Conservation (phyloP, 2,113 vertebrate genomes). For the Cyanoramphus novaezelandiae region DNA sequence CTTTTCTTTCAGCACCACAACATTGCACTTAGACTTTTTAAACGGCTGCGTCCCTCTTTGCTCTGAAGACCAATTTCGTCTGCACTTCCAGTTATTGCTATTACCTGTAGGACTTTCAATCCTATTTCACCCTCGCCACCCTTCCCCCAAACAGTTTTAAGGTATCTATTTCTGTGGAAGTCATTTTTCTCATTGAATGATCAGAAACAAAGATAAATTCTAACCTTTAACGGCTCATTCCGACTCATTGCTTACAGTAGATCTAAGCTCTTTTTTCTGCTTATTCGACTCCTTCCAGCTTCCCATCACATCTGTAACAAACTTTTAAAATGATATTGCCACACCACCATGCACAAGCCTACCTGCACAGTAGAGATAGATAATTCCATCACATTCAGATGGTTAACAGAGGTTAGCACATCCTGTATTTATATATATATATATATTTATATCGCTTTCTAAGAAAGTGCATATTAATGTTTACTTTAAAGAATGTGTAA, state of each 20-base stretch:
- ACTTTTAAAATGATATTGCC: constrained; percentile 82
- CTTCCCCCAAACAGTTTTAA: constrained; percentile 78
- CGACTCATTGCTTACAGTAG: constrained; percentile 88
- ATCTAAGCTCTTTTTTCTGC: constrained; percentile 88
- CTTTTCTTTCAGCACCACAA: constrained; percentile 85
- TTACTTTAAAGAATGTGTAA: constrained; percentile 91
- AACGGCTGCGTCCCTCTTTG: constrained; percentile 83
- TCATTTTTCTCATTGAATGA: constrained; percentile 86
- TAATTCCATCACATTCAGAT: constrained; percentile 87
- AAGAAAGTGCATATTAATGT: constrained; percentile 92
- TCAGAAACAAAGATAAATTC: constrained; percentile 85
- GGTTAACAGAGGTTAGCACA: constrained; percentile 86
- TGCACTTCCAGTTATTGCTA: constrained; percentile 81
- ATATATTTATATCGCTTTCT: constrained; percentile 89
- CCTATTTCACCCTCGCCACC: constrained; percentile 77
- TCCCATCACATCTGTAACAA: constrained; percentile 90
- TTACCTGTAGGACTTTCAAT: constrained; percentile 80
- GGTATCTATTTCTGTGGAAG: constrained; percentile 82
- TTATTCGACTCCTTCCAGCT: constrained; percentile 87
- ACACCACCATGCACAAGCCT: constrained; percentile 86
- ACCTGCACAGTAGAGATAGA: constrained; percentile 85
- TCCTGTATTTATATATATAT: constrained; percentile 78
- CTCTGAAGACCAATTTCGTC: constrained; percentile 83
- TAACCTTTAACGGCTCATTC: constrained; percentile 88
- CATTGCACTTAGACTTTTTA: constrained; percentile 85